These are phyloP conservation scores for Artibeus lituratus DNA, from an alignment of 2,797 vertebrate genomes.

Conservation along the genomic window DNA sequence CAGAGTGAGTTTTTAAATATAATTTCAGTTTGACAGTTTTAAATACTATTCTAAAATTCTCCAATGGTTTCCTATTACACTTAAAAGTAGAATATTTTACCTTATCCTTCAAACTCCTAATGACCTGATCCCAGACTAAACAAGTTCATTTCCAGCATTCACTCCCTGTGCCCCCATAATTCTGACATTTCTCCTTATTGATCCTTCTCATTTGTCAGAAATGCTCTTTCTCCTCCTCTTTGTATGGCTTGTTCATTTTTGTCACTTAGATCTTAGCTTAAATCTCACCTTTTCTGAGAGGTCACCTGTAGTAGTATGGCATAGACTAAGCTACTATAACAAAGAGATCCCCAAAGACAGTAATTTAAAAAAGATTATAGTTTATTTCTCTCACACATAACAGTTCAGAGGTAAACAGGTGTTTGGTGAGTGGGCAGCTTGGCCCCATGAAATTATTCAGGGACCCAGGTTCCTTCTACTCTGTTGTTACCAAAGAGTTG, in stretches of 20 bases:
- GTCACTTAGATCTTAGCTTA: not conserved
- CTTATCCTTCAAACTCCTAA: not conserved
- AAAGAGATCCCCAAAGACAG: not conserved
- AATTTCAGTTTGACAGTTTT: not conserved
- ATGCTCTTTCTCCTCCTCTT: not conserved
- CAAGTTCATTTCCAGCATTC: not conserved
- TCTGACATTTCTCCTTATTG: not conserved
- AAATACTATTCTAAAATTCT: not conserved
- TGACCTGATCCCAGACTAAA: not conserved
- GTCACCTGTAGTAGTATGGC: not conserved
- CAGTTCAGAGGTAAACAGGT: not conserved
- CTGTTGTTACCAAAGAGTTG: not conserved
- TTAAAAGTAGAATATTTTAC: not conserved
- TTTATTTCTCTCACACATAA: not conserved
- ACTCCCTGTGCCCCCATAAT: not conserved
- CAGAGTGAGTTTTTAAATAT: not conserved
- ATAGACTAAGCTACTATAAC: not conserved
- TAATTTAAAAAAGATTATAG: not conserved
- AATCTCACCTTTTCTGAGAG: not conserved
- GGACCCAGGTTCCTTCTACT: not conserved
- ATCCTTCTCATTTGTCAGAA: not conserved
- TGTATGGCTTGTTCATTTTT: not conserved
- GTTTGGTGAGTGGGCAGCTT: not conserved
- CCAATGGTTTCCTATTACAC: not conserved
- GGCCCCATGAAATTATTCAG: not conserved